Base-by-base conservation (phyloP, 2,797 vertebrate species). In the Choloepus didactylus region DNA sequence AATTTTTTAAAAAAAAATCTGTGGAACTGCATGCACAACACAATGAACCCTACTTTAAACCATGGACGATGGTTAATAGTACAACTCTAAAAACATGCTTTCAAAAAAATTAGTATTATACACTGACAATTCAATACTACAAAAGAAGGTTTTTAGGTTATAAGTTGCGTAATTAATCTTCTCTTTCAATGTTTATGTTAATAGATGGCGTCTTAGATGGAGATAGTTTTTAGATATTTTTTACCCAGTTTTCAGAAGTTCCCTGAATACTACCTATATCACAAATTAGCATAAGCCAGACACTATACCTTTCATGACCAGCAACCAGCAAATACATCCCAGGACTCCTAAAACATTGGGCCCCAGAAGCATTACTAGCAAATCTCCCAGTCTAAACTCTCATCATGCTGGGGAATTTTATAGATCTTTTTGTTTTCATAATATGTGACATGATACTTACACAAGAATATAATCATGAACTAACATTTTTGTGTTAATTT, bases 221-320 rank as follows among this genome's bases (percentile, higher is more conserved):
- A 84, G 10, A 77, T 3, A 59, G n/a, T 49, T 93, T 87, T 75
- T 73, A 66, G 11, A 66, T 89, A 79, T 35, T 16, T 21, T 93
- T 93, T 81, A 46, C 23, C 44, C 35, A 12, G 14, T 81, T 91
- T 93, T 86, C 11, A 25, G 46, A 95, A 95, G 67, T 83, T 25
- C 31, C 3, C n/a, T 81, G 14, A 86, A 86, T 67, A 49, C 1
- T 38, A 5, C 69, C 2, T 38, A 3, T 75, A 15, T 19, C 21
- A 66, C 31, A 79, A 73, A 92, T 80, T 49, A 96, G 27, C 44
- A 76, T 19, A 64, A 59, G 84, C 21, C 54, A 49, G 9, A 79
- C 56, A 27, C 59, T 38, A 27, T 41, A 10, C 19, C 41, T 21
- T 62, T 56, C 11, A 79, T 14, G 19, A 19, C 59, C 62, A 82